Evolutionary conservation across 2,113 vertebrate species (phyloP).

Genomic region (Coptodon bakossiorum): DNA sequence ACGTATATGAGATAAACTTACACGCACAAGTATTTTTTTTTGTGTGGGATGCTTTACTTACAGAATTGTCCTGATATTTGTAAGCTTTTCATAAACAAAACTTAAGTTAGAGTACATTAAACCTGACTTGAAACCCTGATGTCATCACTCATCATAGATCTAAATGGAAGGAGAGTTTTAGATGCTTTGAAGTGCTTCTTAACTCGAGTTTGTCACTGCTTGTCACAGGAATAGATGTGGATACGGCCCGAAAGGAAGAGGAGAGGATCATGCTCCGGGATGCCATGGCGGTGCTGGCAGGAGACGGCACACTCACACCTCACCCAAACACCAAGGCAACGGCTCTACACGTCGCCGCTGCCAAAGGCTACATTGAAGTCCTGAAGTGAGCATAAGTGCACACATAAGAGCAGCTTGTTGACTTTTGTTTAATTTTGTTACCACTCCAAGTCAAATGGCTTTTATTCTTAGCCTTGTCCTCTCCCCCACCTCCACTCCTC

Average conservation of each 20-base stretch:
- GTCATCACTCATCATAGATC: neutral
- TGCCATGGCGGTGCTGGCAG: conserved; percentile 62
- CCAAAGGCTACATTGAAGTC: conserved; percentile 80
- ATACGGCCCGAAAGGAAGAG: conserved; percentile 70
- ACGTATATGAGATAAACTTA: neutral
- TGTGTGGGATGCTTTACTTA: neutral
- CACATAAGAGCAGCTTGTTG: neutral
- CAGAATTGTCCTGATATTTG: neutral
- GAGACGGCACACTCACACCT: conserved; percentile 57
- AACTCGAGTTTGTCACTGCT: neutral
- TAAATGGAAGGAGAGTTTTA: neutral
- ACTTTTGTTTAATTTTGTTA: neutral
- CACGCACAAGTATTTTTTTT: neutral
- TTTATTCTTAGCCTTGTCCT: neutral
- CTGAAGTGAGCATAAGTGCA: conserved; percentile 67
- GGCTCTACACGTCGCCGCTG: conserved; percentile 73
- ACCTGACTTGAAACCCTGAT: neutral
- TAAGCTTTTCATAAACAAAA: neutral
- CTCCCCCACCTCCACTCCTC: neutral
- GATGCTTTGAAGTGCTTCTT: neutral
- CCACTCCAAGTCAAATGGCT: neutral
- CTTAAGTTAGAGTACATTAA: neutral
- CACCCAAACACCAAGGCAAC: conserved; percentile 77
- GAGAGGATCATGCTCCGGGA: conserved; percentile 76
- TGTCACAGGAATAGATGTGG: conserved; percentile 71